phyloP scores from a whole-genome alignment of 2,113 vertebrate species.

The Tachysurus fulvidraco region DNA sequence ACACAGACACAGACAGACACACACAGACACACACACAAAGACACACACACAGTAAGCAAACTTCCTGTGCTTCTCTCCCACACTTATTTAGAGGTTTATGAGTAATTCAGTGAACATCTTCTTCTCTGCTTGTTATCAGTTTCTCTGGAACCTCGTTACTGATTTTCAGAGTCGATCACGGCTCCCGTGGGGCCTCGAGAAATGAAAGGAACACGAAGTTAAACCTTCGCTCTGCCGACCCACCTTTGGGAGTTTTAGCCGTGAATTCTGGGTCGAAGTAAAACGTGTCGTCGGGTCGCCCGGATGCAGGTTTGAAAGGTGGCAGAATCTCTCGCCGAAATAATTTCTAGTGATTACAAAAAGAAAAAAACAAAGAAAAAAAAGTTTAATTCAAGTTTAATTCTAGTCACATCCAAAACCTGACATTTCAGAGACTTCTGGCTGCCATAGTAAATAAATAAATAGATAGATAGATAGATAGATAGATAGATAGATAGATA shows the following conservation, averaged over 20 bases:
- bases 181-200: background rate
- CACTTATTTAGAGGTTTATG: constrained; percentile 11
- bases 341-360: constrained; percentile 76
- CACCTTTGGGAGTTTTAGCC: constrained; percentile 91
- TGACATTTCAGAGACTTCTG: too few relatives aligned
- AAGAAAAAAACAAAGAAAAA: background rate
- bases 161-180: background rate
- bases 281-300: constrained; percentile 88
- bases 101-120: constrained; percentile 38
- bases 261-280: constrained; percentile 92
- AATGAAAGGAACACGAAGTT: background rate
- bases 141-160: constrained; percentile 14
- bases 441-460: too few relatives aligned
- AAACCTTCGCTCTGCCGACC: background rate
- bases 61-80: background rate
- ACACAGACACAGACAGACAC: constrained; percentile 23
- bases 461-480: too few relatives aligned
- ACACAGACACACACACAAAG: constrained; percentile 21
- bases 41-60: constrained; percentile 19
- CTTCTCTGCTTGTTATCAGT: constrained; percentile 1
- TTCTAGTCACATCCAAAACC: too few relatives aligned
- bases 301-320: constrained; percentile 87
- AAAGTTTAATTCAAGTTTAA: background rate
- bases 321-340: constrained; percentile 87
- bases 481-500: too few relatives aligned